These are phyloP conservation scores for Pegoplata infirma DNA, from an alignment of 2,888 invertebrate species.

Conservation along the genomic window DNA sequence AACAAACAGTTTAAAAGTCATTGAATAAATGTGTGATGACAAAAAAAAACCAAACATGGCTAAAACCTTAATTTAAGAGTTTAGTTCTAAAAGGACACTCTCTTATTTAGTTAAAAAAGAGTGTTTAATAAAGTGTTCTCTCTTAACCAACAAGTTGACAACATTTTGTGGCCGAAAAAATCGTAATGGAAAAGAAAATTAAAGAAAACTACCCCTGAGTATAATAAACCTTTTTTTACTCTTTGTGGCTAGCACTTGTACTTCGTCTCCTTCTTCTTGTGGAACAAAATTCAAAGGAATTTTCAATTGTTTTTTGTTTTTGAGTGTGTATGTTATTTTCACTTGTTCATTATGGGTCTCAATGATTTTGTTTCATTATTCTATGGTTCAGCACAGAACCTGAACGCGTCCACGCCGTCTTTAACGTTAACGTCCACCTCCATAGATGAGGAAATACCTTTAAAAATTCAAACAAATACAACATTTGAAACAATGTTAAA, in stretches of 20 bases:
- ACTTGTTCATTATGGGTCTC: conserved; percentile 73
- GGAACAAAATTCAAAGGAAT: conserved; percentile 13
- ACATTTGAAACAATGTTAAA: conserved; percentile 74
- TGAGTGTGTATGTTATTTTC: conserved; percentile 29
- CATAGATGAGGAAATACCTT: conserved; percentile 56
- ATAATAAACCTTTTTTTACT: conserved; percentile 25
- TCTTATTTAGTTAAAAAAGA: not conserved
- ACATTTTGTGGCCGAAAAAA: conserved; percentile 13
- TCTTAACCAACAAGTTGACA: conserved; percentile 15
- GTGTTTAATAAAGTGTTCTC: not conserved
- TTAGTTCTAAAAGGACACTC: conserved; percentile 1
- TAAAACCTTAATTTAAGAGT: conserved; percentile 15
- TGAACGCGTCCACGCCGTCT: conserved; percentile 66
- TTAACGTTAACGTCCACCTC: conserved; percentile 56
- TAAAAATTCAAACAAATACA: conserved; percentile 43
- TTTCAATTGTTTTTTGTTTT: conserved; percentile 5
- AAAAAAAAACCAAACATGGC: conserved; percentile 15
- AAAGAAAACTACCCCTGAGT: conserved; percentile 35
- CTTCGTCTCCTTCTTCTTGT: not conserved
- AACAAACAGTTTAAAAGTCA: conserved; percentile 43
- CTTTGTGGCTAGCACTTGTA: not conserved
- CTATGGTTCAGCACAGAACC: conserved; percentile 75
- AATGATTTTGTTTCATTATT: conserved; percentile 78
- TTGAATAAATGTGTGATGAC: not conserved
- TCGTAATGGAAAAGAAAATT: too few relatives aligned